Conservation (phyloP, 2,888 invertebrate species). For the Sarcophaga carnaria region DNA sequence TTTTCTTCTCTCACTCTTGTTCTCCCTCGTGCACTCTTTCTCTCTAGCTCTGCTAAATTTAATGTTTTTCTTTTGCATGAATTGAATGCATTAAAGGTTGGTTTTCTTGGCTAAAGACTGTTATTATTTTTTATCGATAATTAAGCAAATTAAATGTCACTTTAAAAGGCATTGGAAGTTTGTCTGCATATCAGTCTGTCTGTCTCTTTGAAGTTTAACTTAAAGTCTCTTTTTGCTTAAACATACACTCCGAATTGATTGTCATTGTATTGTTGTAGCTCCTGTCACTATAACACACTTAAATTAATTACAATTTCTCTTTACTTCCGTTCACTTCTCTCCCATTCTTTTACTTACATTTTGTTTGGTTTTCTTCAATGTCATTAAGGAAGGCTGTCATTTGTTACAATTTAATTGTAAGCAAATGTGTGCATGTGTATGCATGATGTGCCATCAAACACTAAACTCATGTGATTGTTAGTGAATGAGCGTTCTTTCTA, state of each 20-base stretch:
- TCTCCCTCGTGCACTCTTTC: neutral
- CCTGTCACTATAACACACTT: slow-evolving; percentile 41
- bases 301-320: slow-evolving; percentile 58
- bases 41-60: neutral
- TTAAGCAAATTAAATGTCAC: neutral
- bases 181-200: neutral
- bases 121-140: neutral
- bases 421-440: too few relatives aligned
- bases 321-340: too few relatives aligned
- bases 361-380: slow-evolving; percentile 45
- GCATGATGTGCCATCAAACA: too few relatives aligned
- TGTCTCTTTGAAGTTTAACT: too few relatives aligned
- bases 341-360: neutral
- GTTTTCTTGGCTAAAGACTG: neutral
- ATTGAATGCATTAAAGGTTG: neutral
- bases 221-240: too few relatives aligned
- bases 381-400: slow-evolving; percentile 58
- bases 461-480: too few relatives aligned
- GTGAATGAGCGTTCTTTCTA: too few relatives aligned
- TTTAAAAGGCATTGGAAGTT: neutral
- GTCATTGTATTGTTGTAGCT: slow-evolving; percentile 12
- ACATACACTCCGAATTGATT: neutral
- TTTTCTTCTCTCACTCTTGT: neutral
- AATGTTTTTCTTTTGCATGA: neutral
- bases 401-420: slow-evolving; percentile 46